phyloP scores from a whole-genome alignment of 2,888 invertebrate genomes.

The Allacma fusca region DNA sequence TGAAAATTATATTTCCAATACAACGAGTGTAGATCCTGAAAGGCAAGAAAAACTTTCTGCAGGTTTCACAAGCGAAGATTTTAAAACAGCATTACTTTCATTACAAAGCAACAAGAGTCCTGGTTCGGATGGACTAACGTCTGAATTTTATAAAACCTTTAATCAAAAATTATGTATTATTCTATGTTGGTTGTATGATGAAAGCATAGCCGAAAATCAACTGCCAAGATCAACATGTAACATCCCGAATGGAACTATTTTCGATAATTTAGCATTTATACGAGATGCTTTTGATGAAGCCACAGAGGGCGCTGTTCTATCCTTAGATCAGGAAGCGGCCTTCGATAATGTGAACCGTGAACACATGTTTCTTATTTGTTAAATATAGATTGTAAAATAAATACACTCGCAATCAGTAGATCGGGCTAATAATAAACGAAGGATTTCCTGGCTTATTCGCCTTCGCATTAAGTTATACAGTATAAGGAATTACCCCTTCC shows the following conservation, averaged over 20 bases:
- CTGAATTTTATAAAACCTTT: conserved; percentile 31
- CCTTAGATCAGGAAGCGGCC: conserved; percentile 25
- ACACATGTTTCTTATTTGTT: no score
- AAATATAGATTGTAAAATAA: no score
- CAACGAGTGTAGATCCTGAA: not conserved
- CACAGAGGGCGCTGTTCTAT: not conserved
- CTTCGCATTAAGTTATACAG: no score
- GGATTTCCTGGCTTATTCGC: no score
- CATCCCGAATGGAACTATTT: conserved; percentile 20
- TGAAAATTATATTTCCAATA: not conserved
- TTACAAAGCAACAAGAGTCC: not conserved
- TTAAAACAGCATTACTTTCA: not conserved
- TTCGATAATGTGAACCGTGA: conserved; percentile 20
- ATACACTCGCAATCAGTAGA: no score
- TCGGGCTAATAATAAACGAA: no score
- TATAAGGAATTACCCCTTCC: no score
- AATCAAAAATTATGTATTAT: no score
- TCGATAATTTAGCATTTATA: conserved; percentile 6
- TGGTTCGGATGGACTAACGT: conserved; percentile 22
- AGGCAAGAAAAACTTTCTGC: not conserved
- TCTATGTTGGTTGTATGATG: not conserved
- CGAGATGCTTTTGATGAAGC: not conserved
- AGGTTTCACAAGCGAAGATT: not conserved
- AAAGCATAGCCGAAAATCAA: not conserved
- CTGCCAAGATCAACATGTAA: not conserved